A percentile compares a stretch with the other conserved stretches of the same genome.
Evolutionary conservation across 53 echinoderm and acorn worm genomes (phyloP).

Genomic region (Pentamera pediparva): DNA sequence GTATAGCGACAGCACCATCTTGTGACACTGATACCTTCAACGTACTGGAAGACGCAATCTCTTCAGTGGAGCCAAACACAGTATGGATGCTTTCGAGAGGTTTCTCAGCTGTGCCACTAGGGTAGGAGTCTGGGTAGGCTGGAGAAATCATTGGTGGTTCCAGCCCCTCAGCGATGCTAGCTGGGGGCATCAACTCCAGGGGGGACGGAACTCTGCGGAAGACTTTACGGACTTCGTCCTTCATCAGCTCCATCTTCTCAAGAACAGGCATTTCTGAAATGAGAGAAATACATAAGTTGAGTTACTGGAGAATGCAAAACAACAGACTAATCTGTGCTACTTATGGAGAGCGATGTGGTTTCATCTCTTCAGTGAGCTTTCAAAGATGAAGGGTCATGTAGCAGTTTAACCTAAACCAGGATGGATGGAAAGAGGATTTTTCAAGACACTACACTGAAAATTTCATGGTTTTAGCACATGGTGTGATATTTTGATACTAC

Average conservation of each 20-base stretch:
- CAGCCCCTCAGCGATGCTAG: conserved; percentile 3
- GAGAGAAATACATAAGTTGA: neutral
- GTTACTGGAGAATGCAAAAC: no score
- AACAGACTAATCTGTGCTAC: no score
- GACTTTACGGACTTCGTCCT: neutral
- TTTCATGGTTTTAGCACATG: no score
- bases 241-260: conserved; percentile 42
- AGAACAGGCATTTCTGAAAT: conserved; percentile 43
- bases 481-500: no score
- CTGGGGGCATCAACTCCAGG: neutral
- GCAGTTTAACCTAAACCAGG: no score
- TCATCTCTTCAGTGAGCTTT: no score
- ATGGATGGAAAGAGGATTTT: no score
- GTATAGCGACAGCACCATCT: conserved; percentile 11
- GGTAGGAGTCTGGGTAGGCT: conserved; percentile 25
- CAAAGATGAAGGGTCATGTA: no score
- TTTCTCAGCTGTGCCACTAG: neutral
- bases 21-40: no score
- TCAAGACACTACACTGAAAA: no score
- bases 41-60: no score
- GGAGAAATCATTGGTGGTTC: conserved; percentile 58
- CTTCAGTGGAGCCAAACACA: neutral
- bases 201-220: neutral
- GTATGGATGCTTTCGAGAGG: neutral
- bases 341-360: no score